Percentiles rank a stretch among this genome's conserved stretches.
Evolutionary conservation across 1,140 invertebrate genomes (phyloP).

Genomic region (Melanaphis sacchari): DNA sequence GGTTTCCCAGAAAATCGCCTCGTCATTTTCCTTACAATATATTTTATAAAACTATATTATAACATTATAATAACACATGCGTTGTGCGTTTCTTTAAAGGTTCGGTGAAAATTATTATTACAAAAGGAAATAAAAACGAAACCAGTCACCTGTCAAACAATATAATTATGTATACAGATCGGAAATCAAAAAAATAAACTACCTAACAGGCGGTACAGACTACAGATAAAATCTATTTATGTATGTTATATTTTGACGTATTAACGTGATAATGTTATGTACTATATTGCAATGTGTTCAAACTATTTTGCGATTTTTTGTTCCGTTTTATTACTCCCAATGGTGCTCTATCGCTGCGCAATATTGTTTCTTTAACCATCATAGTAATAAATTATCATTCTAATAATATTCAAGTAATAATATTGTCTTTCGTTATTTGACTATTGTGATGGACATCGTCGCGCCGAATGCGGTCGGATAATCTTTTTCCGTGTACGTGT

Average conservation of each 20-base stretch:
- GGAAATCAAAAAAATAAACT: not conserved
- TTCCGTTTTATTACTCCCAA: not conserved
- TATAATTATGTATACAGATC: not conserved
- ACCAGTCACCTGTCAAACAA: not conserved
- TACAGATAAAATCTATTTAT: no score
- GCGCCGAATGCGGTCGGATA: not conserved
- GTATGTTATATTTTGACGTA: not conserved
- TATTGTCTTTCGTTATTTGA: not conserved
- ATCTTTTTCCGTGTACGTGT: not conserved
- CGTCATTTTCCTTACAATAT: slow-evolving; percentile 3
- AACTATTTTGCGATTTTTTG: no score
- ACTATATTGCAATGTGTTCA: not conserved
- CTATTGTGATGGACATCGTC: not conserved
- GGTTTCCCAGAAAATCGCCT: not conserved
- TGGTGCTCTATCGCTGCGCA: not conserved
- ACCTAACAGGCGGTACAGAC: no score
- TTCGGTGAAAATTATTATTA: not conserved
- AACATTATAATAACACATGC: not conserved
- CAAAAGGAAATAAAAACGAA: not conserved
- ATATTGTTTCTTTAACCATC: no score
- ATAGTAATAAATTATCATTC: not conserved
- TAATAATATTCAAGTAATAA: not conserved
- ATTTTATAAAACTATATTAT: not conserved
- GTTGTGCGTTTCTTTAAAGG: not conserved
- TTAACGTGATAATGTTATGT: no score